These are phyloP conservation scores for Callopanchax toddi DNA, from an alignment of 2,113 vertebrate species.

Conservation along the genomic window DNA sequence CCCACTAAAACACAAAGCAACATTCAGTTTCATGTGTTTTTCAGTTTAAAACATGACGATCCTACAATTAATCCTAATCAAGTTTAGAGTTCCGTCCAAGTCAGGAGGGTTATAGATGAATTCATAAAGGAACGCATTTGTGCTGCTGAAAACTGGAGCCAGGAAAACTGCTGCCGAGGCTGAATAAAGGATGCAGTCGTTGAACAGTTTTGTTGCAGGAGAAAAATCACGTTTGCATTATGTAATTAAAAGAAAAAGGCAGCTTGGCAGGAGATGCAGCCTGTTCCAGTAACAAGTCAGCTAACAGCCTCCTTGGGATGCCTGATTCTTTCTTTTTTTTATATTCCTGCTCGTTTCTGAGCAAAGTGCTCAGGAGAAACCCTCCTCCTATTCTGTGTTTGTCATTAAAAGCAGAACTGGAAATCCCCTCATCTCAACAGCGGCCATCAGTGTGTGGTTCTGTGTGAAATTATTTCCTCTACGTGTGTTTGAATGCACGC, in stretches of 20 bases:
- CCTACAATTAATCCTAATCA: not conserved
- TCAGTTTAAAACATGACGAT: not conserved
- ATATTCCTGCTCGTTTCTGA: not conserved
- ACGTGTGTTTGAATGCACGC: conserved; percentile 2
- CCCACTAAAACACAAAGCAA: not conserved
- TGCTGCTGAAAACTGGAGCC: not conserved
- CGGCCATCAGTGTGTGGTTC: conserved; percentile 2
- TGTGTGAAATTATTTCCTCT: not conserved
- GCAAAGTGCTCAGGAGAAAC: conserved; percentile 5
- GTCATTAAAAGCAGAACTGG: conserved; percentile 39
- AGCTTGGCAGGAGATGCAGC: not conserved
- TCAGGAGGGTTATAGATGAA: not conserved
- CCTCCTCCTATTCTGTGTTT: conserved; percentile 39
- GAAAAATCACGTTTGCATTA: too few species aligned
- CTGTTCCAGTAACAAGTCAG: not conserved
- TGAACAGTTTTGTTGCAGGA: not conserved
- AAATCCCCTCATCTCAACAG: conserved; percentile 44
- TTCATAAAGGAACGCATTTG: not conserved
- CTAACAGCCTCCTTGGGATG: not conserved
- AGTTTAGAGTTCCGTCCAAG: not conserved
- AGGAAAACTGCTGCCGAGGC: not conserved
- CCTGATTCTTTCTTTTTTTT: not conserved
- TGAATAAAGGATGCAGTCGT: not conserved
- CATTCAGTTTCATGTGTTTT: conserved; percentile 2
- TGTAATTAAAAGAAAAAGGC: not conserved